Conservation (phyloP, 2,113 vertebrate genomes). For the Polypterus bichir region DNA sequence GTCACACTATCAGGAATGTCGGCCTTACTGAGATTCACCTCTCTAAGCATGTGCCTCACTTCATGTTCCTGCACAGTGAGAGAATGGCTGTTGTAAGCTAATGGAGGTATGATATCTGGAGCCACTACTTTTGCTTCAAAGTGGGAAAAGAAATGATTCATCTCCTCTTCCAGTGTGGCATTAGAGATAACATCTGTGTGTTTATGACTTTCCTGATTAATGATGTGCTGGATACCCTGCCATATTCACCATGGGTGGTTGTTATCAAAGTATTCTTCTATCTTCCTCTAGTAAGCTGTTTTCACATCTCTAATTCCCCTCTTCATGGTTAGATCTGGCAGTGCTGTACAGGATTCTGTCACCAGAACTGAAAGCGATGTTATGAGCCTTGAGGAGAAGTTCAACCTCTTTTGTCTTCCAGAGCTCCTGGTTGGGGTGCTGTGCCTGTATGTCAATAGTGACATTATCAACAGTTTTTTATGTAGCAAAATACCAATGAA, state of each 20-base stretch:
- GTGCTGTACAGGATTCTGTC: not conserved
- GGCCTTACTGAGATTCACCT: not conserved
- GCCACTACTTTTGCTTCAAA: not conserved
- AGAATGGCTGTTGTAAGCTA: not conserved
- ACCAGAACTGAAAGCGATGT: not conserved
- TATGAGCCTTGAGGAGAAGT: not conserved
- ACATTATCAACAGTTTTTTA: too few species aligned
- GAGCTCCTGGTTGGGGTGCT: too few species aligned
- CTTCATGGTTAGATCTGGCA: constrained; percentile 1
- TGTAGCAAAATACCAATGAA: too few species aligned
- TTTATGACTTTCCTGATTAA: not conserved
- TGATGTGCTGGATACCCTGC: not conserved
- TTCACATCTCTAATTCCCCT: not conserved
- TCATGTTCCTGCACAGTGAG: not conserved
- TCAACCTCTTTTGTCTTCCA: not conserved
- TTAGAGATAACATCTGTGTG: not conserved
- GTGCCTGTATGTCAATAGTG: too few species aligned
- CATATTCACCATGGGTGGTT: not conserved
- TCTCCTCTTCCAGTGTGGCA: not conserved
- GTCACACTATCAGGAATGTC: too few species aligned
- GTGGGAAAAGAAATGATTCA: not conserved
- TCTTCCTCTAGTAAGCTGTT: constrained; percentile 1
- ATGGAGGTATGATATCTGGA: not conserved
- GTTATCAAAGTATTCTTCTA: not conserved
- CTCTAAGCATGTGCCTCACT: not conserved